Evolutionary conservation across 1,140 invertebrate species (phyloP).

Genomic region (Halictus rubicundus): DNA sequence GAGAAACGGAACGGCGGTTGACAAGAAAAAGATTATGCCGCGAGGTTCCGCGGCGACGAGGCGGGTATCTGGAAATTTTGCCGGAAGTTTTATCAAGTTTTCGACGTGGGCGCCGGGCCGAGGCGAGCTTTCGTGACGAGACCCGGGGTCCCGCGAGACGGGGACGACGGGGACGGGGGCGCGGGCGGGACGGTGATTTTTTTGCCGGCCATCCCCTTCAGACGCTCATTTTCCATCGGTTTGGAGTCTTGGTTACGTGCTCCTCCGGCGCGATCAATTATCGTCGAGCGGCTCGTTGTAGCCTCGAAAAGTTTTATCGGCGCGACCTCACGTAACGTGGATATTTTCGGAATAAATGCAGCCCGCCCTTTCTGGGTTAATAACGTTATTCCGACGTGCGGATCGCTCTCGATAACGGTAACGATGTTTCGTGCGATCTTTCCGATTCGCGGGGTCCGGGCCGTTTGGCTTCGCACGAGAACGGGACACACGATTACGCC

Average conservation of each 20-base stretch:
- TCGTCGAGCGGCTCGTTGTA: constrained; percentile 23
- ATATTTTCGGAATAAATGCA: constrained; percentile 45
- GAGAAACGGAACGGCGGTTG: constrained; percentile 17
- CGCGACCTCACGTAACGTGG: constrained; percentile 22
- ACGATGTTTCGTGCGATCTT: background rate
- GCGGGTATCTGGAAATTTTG: constrained; percentile 43
- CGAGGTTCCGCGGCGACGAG: constrained; percentile 16
- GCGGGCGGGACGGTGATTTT: background rate
- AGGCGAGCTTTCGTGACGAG: background rate
- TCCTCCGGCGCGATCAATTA: constrained; percentile 50
- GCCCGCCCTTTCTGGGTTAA: constrained; percentile 24
- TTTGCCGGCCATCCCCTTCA: background rate
- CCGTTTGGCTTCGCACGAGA: background rate
- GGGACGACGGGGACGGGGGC: no score
- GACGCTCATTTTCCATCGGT: constrained; percentile 17
- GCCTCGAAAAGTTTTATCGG: constrained; percentile 22
- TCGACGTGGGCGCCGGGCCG: constrained; percentile 14
- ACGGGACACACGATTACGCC: no score
- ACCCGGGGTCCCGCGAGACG: background rate
- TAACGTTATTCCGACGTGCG: constrained; percentile 19
- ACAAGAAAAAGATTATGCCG: constrained; percentile 50
- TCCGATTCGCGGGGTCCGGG: background rate
- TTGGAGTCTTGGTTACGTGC: constrained; percentile 34
- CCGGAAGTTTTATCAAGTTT: constrained; percentile 56
- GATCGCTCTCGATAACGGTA: background rate